These are phyloP conservation scores for Drosophila barbarae DNA, from an alignment of 2,888 invertebrate species.

Conservation along the genomic window DNA sequence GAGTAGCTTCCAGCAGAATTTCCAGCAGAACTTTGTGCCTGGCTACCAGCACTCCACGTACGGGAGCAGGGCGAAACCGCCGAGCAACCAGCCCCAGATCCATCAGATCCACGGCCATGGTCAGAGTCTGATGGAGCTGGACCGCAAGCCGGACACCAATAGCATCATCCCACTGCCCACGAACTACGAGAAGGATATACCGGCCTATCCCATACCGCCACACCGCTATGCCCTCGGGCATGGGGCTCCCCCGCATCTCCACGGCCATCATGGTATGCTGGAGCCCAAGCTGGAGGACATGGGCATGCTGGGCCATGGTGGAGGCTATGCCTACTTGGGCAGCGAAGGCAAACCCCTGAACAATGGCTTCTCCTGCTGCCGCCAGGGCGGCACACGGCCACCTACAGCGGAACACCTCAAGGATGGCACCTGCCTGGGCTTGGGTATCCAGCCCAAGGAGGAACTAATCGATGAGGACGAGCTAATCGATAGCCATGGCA, in stretches of 20 bases:
- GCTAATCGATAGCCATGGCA: constrained; percentile 69
- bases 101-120: constrained; percentile 50
- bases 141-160: constrained; percentile 78
- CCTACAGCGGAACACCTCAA: constrained; percentile 87
- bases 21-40: constrained; percentile 78
- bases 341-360: constrained; percentile 85
- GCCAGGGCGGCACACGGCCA: constrained; percentile 86
- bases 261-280: constrained; percentile 68
- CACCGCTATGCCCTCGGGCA: constrained; percentile 75
- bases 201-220: constrained; percentile 79
- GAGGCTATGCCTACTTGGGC: constrained; percentile 82
- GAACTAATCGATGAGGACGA: constrained; percentile 84
- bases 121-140: constrained; percentile 76
- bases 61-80: constrained; percentile 61
- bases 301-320: constrained; percentile 67
- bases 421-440: constrained; percentile 86
- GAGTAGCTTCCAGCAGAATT: constrained; percentile 77
- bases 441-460: constrained; percentile 86
- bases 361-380: constrained; percentile 86
- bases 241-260: constrained; percentile 64
- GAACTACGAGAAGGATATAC: constrained; percentile 80
- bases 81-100: constrained; percentile 39
- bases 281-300: constrained; percentile 76
- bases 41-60: constrained; percentile 76
- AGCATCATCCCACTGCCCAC: constrained; percentile 78